These are phyloP conservation scores for Tribolium freemani DNA, from an alignment of 2,888 invertebrate genomes.

Conservation along the genomic window DNA sequence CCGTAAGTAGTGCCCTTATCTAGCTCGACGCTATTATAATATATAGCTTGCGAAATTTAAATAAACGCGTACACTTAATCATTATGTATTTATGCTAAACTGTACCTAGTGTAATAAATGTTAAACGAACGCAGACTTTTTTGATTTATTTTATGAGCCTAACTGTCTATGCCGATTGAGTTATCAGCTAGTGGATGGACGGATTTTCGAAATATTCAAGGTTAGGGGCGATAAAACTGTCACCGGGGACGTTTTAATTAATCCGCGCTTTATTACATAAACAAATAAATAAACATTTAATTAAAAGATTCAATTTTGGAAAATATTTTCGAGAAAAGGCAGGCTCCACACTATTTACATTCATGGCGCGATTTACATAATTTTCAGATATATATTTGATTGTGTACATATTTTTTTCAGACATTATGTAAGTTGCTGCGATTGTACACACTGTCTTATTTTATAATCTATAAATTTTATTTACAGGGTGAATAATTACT, in stretches of 20 bases:
- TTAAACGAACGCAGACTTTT: conserved; percentile 2
- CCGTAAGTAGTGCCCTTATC: conserved; percentile 24
- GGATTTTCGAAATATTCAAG: background rate
- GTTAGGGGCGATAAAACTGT: background rate
- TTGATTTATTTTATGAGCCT: conserved; percentile 18
- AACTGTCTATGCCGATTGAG: conserved; percentile 6
- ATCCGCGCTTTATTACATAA: background rate
- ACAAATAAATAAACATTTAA: background rate
- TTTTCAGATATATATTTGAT: background rate
- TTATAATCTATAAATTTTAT: background rate
- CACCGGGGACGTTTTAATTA: background rate
- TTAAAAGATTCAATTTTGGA: background rate
- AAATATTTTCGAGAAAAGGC: background rate
- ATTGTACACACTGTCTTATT: background rate
- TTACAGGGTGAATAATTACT: background rate
- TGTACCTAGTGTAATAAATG: conserved; percentile 24
- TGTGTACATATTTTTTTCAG: background rate
- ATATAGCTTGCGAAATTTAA: conserved; percentile 36
- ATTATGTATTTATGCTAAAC: conserved; percentile 39
- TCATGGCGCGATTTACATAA: background rate
- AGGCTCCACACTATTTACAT: background rate
- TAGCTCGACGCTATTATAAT: conserved; percentile 31
- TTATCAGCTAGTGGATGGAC: background rate
- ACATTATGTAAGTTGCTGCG: background rate
- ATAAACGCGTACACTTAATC: conserved; percentile 30